phyloP scores from a whole-genome alignment of 1,140 invertebrate genomes.

The Eulimnadia texana region DNA sequence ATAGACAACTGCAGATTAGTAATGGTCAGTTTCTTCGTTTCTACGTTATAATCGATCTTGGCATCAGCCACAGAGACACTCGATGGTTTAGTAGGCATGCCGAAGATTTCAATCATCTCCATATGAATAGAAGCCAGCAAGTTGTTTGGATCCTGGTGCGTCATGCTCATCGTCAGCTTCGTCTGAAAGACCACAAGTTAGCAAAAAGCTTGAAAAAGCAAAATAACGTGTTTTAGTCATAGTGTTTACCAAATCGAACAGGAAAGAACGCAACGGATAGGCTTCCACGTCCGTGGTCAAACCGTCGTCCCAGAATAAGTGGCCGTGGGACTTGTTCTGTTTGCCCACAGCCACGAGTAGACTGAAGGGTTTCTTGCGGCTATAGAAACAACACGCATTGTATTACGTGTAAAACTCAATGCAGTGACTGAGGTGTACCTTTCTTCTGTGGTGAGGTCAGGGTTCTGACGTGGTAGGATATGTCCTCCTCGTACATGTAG shows the following conservation, averaged over 20 bases:
- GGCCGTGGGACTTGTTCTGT: conserved; percentile 2
- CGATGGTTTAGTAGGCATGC: background rate
- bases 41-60: background rate
- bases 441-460: conserved; percentile 43
- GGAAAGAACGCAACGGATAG: background rate
- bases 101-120: background rate
- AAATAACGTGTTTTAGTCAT: no score
- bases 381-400: background rate
- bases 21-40: background rate
- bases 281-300: conserved; percentile 7
- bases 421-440: background rate
- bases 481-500: conserved; percentile 51
- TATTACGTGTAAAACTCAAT: no score
- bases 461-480: conserved; percentile 51
- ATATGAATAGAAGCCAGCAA: background rate
- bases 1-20: background rate
- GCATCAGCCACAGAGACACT: background rate
- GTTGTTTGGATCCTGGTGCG: background rate
- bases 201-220: no score
- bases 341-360: conserved; percentile 17
- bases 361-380: conserved; percentile 10
- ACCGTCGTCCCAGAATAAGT: conserved; percentile 23
- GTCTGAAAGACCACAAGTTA: background rate
- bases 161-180: background rate
- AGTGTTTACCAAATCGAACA: background rate